Base-by-base conservation (phyloP, 2,797 vertebrate species). In the Danio jaintianensis region DNA sequence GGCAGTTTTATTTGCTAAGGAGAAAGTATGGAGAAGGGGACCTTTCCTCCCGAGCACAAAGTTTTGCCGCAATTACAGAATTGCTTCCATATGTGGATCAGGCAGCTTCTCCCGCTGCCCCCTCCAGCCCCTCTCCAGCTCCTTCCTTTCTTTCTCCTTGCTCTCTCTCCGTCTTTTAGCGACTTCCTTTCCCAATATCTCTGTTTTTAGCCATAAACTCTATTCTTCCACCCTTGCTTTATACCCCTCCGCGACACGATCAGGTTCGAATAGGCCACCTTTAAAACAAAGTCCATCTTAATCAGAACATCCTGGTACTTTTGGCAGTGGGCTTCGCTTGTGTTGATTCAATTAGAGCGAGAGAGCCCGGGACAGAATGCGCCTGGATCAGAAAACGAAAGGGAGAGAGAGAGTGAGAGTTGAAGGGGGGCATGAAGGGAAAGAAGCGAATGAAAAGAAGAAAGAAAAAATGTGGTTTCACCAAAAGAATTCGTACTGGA, bases 61-160 rank as follows among this genome's bases (percentile, higher is more conserved):
- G 93, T 93, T 94, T 94, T 94, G 91, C 93, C 91, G 90, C 94
- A 94, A 94, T 94, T 94, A 94, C 93, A 91, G 91, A 95, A 95
- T 94, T 89, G 93, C 93, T 94, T 94, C 94, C 94, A 95, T 93
- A 95, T 95, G 94, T 94, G 92, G 89, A 90, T 91, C 91, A 91
- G 93, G 90, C 91, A 92, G 91, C 91, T 89, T 92, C 86, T 90
- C 91, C 90, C 89, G 87, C 91, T 87, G 90, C 89, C 88, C 86
- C 91, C 86, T 87, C 86, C 85, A 82, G 81, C 86, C 88, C 58
- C 79, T 45, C 61, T 53, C 43, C 74, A 87, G 84, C 83, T 66
- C 40, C 84, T 82, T 75, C 58, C 66, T 70, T 69, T 61, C 61
- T 40, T 64, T 79, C 66, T 75, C 59, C n/a, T 18, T 61, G 7